Evolutionary conservation across 2,113 vertebrate genomes (phyloP), one percentile per base, ranked within the genome.

Genomic region (Phrynosoma blainvillii): DNA sequence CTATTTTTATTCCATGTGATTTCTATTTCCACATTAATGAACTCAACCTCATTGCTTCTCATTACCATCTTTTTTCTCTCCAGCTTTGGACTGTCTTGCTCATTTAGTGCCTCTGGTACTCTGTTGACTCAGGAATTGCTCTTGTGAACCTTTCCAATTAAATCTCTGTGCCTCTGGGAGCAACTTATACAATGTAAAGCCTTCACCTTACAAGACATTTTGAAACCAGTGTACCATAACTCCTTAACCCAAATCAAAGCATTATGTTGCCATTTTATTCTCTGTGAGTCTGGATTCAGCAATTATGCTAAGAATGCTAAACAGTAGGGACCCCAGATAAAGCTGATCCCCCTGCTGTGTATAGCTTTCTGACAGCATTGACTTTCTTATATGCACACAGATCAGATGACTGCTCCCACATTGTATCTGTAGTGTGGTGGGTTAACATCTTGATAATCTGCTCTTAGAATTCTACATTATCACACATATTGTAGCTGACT

Each of bases 51-150:
- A 8, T 56, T 23, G 90, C 79, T 90, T 89, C 89, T 90, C 94
- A 93, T 90, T 94, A 87, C 88, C 93, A 91, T 93, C 82, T 84
- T 75, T 62, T 68, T 93, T 89, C 86, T 81, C 74, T 92, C 84
- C 30, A 70, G 30, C 84, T 92, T 91, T 79, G 80, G 82, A 16
- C 89, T 91, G 92, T 62, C 92, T 91, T 86, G 91, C 91, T 94
- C 87, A 76, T 83, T 89, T 89, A 68, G 47, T 79, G 89, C n/a
- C 85, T 84, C 81, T 25, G 42, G 62, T 73, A 88, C 59, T 76
- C 21, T 90, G 90, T 88, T 90, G 92, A 89, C 90, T 84, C 89
- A 70, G 73, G 82, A 85, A 74, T 89, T 94, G 93, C 91, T 93
- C 92, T 1, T 1, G 89, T 75, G 87, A 87, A 90, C 89, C 86